phyloP scores from a whole-genome alignment of 2,888 invertebrate species.

The Pelosia muscerda region DNA sequence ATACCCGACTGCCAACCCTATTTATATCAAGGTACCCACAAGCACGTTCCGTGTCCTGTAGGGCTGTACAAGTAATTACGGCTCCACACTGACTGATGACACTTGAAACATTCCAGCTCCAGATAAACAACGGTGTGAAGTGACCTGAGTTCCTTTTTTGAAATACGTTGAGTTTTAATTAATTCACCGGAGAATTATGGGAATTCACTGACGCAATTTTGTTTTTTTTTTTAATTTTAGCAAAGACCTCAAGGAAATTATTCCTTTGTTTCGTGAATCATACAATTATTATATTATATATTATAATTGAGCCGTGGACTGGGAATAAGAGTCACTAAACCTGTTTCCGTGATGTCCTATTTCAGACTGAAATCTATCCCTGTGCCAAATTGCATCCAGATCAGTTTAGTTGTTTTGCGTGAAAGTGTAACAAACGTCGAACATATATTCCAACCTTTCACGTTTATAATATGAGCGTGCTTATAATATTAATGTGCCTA shows the following conservation, averaged over 20 bases:
- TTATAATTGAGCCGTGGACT: no score
- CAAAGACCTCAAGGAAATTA: not conserved
- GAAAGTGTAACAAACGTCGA: no score
- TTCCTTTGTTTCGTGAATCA: not conserved
- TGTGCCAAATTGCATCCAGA: no score
- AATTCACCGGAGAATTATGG: constrained; percentile 26
- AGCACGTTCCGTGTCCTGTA: constrained; percentile 49
- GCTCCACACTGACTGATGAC: constrained; percentile 49
- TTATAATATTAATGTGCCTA: no score
- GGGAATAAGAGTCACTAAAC: no score
- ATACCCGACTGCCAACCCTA: constrained; percentile 25
- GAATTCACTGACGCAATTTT: constrained; percentile 34
- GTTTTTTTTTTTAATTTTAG: constrained; percentile 1
- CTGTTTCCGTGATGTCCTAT: no score
- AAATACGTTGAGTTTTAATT: constrained; percentile 41
- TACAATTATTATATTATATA: no score
- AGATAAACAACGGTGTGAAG: constrained; percentile 46
- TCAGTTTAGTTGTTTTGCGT: no score
- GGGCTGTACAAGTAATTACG: constrained; percentile 48
- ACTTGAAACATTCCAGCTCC: constrained; percentile 42
- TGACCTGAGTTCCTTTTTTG: constrained; percentile 39
- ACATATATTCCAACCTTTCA: no score
- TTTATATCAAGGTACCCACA: constrained; percentile 43
- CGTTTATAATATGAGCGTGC: no score
- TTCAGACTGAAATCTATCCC: no score